Percentiles rank a stretch among this genome's conserved stretches.
Evolutionary conservation across 64 coral and sea anemone species (phyloP).

Genomic region (Montipora sp.): DNA sequence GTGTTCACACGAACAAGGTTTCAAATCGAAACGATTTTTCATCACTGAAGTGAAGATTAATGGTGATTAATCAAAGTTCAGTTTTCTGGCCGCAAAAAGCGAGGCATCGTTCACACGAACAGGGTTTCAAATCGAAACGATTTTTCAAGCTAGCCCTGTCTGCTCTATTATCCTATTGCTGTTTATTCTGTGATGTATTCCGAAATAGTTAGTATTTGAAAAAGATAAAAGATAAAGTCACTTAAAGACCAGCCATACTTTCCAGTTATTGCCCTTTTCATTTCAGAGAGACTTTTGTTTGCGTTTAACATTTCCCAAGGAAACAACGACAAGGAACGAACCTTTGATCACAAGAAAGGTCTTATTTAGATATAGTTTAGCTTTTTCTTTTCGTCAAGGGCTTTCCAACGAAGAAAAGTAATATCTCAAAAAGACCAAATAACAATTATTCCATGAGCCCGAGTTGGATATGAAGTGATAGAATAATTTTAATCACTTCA

Average conservation of each 20-base stretch:
- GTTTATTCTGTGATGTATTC: not conserved
- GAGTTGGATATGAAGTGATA: no score
- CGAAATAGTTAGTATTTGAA: not conserved
- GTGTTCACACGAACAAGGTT: no score
- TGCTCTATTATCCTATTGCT: not conserved
- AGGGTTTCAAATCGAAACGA: no score
- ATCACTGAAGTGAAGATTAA: no score
- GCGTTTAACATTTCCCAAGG: not conserved
- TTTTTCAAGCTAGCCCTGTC: not conserved
- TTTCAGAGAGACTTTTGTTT: not conserved
- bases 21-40: no score
- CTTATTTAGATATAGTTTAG: not conserved
- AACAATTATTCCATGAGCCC: not conserved
- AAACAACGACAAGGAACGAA: no score
- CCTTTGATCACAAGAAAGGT: not conserved
- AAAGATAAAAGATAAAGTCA: not conserved
- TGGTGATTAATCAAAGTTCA: no score
- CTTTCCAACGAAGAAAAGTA: not conserved
- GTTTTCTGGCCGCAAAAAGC: no score
- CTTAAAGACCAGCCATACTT: not conserved
- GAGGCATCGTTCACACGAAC: no score
- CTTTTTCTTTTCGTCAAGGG: not conserved
- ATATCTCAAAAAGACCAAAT: not conserved
- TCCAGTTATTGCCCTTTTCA: not conserved
- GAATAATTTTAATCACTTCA: no score